Evolutionary conservation across 2,888 invertebrate species (phyloP), one percentile per base, ranked within the genome.

Genomic region (Spialia ferax): DNA sequence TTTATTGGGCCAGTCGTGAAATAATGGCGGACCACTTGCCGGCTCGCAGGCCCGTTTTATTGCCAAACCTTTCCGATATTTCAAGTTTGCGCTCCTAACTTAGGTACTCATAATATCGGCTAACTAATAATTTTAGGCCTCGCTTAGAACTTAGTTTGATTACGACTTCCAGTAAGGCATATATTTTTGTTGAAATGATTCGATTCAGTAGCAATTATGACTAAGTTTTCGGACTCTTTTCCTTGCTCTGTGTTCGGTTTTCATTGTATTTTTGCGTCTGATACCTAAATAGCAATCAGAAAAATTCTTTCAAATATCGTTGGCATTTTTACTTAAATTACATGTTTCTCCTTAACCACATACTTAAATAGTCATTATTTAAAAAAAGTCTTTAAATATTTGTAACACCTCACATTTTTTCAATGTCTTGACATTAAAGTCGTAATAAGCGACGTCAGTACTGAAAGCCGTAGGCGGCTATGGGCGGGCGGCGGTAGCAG

Each of bases 1-100:
- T 91, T 91, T 91, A 93, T 91, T 89, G 86, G 86, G 81, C 82
- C 86, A 87, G 87, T 86, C 87, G 88, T 86, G 89, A 85, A 86
- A 87, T 88, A 89, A 91, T 85, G 87, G 86, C 74, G 77, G 68
- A 73, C 78, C 73, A 74, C 74, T 70, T 71, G 70, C 67, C 73
- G 81, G 78, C 70, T 67, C 80, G 76, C 82, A 81, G 78, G 72
- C 76, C 71, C 72, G 74, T 78, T 82, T 82, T 80, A 82, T 81
- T 63, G 73, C 79, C 75, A 71, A 77, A 80, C 81, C 79, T 81
- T 81, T 76, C 74, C 68, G 74, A 79, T 77, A 75, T 77, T 79
- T 74, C 73, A 76, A 77, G 75, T 75, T 74, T 71, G 75, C 72
- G 72, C 55, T 54, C 54, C 66, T 67, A 61, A 67, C 61, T 61